phyloP scores from a whole-genome alignment of 2,797 vertebrate species.

The Notolepis coatsorum region DNA sequence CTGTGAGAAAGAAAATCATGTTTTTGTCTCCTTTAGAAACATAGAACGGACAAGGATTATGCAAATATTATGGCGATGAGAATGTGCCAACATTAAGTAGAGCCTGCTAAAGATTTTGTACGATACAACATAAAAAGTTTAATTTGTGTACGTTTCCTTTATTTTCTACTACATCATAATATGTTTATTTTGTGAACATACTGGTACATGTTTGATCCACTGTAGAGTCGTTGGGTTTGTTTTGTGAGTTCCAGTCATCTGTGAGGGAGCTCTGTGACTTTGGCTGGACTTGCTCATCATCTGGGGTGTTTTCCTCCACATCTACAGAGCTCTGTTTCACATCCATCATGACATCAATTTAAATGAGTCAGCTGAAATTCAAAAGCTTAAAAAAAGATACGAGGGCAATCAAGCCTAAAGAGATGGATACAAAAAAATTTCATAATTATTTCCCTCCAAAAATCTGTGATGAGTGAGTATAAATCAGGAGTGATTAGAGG shows the following conservation, averaged over 20 bases:
- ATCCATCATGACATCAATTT: conserved; percentile 63
- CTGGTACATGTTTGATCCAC: conserved; percentile 41
- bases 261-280: not conserved
- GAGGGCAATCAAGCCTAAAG: not conserved
- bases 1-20: conserved; percentile 34
- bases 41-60: too few species aligned
- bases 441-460: too few species aligned
- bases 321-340: conserved; percentile 29
- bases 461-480: too few species aligned
- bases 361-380: not conserved
- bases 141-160: too few species aligned
- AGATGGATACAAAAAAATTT: too few species aligned
- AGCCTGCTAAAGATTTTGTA: not conserved
- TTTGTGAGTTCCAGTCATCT: not conserved
- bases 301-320: conserved; percentile 8
- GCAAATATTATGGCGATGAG: too few species aligned
- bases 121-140: too few species aligned
- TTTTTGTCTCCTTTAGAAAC: too few species aligned
- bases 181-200: not conserved
- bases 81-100: not conserved
- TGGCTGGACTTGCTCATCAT: conserved; percentile 5
- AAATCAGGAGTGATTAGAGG: too few species aligned
- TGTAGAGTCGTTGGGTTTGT: not conserved
- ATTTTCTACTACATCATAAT: not conserved
- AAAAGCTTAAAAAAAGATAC: not conserved